Evolutionary conservation across 2,797 vertebrate species (phyloP), one percentile per base, ranked within the genome.

Genomic region (Chaenodraco wilsoni): DNA sequence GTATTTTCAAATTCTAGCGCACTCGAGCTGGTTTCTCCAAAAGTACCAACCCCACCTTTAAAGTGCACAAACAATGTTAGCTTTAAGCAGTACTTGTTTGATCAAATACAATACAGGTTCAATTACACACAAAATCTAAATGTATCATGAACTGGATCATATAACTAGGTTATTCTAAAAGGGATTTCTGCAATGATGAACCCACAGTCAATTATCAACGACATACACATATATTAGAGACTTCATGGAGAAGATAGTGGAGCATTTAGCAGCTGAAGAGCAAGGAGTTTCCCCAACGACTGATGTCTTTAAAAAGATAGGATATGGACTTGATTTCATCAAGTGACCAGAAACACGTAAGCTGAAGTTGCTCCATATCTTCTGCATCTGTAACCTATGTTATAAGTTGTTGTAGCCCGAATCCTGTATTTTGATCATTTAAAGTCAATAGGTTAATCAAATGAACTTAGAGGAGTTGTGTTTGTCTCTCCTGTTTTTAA

Each of bases 21-120:
- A 23, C 23, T 23, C 23, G 23, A 23, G 23, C 23, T 23, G 23
- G 0, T 23, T 23, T 23, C 23, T 23, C 23, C 23, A 23, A 23
- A 23, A 23, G 0, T 23, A 23, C 23, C 2, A 23, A 23, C 23
- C 23, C 23, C 23, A 23, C 23, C 23, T 23, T 55, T 10, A 17
- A 58, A 56, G 44, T 50, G 50, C 59, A 33, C 63, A 65, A 56
- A 49, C 62, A 52, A 74, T 48, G 63, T 58, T 65, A 2, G 37
- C 46, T 8, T 37, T 27, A 48, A 65, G 55, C 4, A 1, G 41
- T 23, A 12, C n/a, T 41, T 45, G 21, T 62, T 63, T 15, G 14
- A 21, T 46, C 23, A 3, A 46, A 9, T 37, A 23, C 51, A 48
- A 43, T 51, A n/a, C 45, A n/a, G 37, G 16, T 55, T 9, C 43